Conservation (phyloP, 2,113 vertebrate genomes). For the Morone chrysops region DNA sequence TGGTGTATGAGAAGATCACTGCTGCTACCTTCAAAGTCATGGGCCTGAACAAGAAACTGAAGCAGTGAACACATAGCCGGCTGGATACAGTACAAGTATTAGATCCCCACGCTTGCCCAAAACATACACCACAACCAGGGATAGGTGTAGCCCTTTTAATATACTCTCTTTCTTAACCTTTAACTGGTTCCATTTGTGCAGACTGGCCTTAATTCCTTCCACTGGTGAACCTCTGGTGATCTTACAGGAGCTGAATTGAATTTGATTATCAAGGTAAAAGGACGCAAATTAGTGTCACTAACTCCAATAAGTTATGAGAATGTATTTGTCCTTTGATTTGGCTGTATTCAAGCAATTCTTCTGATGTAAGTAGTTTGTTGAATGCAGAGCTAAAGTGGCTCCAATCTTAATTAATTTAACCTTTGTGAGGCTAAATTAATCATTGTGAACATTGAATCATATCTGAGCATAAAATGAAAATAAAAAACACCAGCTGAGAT, state of each 20-base stretch:
- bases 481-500: background rate
- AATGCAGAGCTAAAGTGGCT: background rate
- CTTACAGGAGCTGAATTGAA: background rate
- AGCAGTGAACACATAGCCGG: constrained; percentile 50
- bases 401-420: background rate
- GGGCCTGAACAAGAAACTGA: constrained; percentile 81
- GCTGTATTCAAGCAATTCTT: background rate
- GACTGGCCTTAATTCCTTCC: background rate
- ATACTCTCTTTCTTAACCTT: constrained; percentile 9
- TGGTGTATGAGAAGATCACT: constrained; percentile 87
- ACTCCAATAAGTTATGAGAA: background rate
- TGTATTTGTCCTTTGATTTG: background rate
- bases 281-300: background rate
- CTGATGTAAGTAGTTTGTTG: background rate
- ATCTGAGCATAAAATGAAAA: background rate
- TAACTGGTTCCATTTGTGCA: constrained; percentile 18
- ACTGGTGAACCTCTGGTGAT: background rate
- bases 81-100: no score
- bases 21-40: constrained; percentile 84
- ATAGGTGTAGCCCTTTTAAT: background rate
- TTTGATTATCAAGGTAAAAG: background rate
- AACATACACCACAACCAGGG: constrained; percentile 12
- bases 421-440: background rate
- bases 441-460: background rate
- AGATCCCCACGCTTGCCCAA: background rate